phyloP scores from a whole-genome alignment of 2,797 vertebrate genomes.

The Loris lydekkerianus region DNA sequence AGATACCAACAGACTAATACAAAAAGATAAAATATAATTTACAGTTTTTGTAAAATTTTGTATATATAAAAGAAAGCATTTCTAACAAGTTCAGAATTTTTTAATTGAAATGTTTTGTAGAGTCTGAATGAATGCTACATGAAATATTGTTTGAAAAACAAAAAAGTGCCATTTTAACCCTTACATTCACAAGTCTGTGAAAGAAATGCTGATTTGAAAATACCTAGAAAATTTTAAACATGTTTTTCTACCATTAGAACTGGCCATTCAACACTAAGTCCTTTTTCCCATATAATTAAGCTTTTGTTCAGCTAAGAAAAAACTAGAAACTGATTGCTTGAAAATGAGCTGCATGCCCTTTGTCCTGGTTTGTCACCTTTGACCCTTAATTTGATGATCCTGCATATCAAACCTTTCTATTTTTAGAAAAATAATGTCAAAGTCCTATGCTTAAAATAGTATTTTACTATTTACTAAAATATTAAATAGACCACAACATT shows the following conservation, averaged over 20 bases:
- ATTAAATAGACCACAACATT: conserved; percentile 45
- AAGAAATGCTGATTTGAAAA: conserved; percentile 62
- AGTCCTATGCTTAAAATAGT: conserved; percentile 81
- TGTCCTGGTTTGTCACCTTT: conserved; percentile 90
- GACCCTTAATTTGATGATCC: conserved; percentile 90
- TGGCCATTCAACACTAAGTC: conserved; percentile 82
- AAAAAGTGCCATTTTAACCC: background rate
- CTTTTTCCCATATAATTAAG: conserved; percentile 87
- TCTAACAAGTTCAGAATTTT: conserved; percentile 39
- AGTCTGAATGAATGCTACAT: conserved; percentile 25
- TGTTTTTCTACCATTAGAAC: conserved; percentile 72
- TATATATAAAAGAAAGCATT: conserved; percentile 25
- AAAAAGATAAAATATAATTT: conserved; percentile 46
- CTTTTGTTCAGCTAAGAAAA: conserved; percentile 89
- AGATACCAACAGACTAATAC: background rate
- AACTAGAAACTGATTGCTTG: conserved; percentile 88
- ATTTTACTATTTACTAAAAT: conserved; percentile 52
- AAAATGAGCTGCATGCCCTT: conserved; percentile 90
- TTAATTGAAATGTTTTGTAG: conserved; percentile 56
- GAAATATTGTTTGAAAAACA: conserved; percentile 45
- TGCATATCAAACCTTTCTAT: conserved; percentile 88
- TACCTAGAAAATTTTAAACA: conserved; percentile 63
- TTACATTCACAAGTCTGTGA: background rate
- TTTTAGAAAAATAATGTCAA: conserved; percentile 87
- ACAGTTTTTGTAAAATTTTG: conserved; percentile 44